Base-by-base conservation (phyloP, 2,113 vertebrate genomes). In the Dipodomys ordii region DNA sequence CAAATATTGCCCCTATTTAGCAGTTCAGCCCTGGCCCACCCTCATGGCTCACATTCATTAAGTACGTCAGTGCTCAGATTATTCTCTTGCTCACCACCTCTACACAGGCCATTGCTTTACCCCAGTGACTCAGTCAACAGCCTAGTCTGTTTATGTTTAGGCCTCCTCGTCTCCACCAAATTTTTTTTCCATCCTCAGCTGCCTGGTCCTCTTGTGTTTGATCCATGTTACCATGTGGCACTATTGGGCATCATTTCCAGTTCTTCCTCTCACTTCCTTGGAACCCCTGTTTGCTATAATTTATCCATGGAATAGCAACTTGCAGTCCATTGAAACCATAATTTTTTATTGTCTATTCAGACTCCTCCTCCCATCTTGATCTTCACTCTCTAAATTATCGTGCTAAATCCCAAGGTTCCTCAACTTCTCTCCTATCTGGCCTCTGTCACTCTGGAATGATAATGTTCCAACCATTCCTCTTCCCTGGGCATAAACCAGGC, bases 1-100 rank as follows among this genome's bases (percentile, higher is more conserved):
- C 49, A 49, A 12, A 11, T 49, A 69, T 12, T 16, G 11, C 32
- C 8, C 30, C 27, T 19, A 49, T 71, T 53, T 49, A 49, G 49
- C 19, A 44, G 23, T 27, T 74, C 1, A 8, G 16, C 20, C 1
- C 0, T 23, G 18, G 53, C 27, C 13, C 0, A 5, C 18, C 15
- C 7, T 16, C 3, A 4, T 1, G 30, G 18, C 39, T 88, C n/a
- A 57, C 35, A 39, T 39, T 35, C 35, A 35, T 35, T 35, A 35
- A 35, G 35, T 35, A 35, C 35, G 35, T 35, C 35, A 35, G 35
- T 35, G 35, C 35, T 35, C 35, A 35, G 13, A 20, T 89, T 65
- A 27, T 28, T 39, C 4, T n/a, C 46, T 65, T 39, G 44, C 32
- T 88, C 53, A 71, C 2, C n/a, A n/a, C 3, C 30, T 57, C 25